Base-by-base conservation (phyloP, 2,113 vertebrate genomes). In the Syngnathus scovelli region DNA sequence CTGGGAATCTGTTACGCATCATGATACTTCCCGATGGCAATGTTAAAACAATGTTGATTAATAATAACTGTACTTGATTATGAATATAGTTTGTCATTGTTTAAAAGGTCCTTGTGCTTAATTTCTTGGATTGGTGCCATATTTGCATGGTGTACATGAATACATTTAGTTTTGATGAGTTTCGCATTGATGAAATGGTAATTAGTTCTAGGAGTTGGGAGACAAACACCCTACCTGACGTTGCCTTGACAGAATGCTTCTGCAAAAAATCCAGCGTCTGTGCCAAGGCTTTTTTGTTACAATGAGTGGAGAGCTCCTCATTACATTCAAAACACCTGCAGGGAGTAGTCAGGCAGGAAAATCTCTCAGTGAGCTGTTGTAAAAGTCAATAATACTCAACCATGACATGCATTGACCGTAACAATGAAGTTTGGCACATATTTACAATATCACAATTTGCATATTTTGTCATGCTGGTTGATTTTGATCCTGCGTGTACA, bases 241-340 rank as follows among this genome's bases (percentile, higher is more conserved):
- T 89, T 75, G 93, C 92, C 84, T 94, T 98, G 71, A 91, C 84
- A 71, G 93, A 92, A 82, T 96, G 94, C 84, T 96, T 99, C 83
- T 98, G 95, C 76, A 99, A 92, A 80, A 97, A 98, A 85, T 98
- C 96, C 84, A 98, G 91, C 66, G 94, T 93, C 84, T 98, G 95
- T 80, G 95, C 93, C 90, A 99, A 89, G 85, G 92, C 93, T 70
- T 98, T 99, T 89, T 96, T 98, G 91, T 98, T 98, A 87, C 94
- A 96, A 71, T 96, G 93, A 43, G 93, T 95, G 74, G 94, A 96
- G 76, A 98, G 92, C 78, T 96, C 94, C 90, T 98, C 95, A 72
- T 96, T 92, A 89, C 97, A 99, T 86, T 98, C 95, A 9, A 95
- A 95, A 89, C 97, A 99, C 95, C 97, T 96, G 79, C 82, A 36